A percentile compares a stretch with the other conserved stretches of the same genome.
These are phyloP conservation scores for Brienomyrus brachyistius DNA, from an alignment of 2,113 vertebrate genomes.

Conservation along the genomic window DNA sequence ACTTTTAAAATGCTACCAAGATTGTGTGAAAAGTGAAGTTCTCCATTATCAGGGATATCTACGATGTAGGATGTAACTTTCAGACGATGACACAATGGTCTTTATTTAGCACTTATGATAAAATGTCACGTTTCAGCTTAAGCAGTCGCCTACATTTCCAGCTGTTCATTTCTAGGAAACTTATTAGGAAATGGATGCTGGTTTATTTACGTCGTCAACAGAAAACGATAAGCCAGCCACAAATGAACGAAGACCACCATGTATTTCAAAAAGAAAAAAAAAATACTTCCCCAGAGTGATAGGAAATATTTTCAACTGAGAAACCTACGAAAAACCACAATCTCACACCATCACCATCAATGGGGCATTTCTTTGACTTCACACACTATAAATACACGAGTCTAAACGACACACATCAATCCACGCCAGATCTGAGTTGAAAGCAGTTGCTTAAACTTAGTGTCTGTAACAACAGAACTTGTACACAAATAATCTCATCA, in stretches of 20 bases:
- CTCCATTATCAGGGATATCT: background rate
- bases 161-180: constrained; percentile 1
- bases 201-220: background rate
- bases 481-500: background rate
- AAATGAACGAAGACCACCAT: background rate
- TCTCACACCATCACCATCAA: background rate
- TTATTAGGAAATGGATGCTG: background rate
- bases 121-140: background rate
- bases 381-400: constrained; percentile 17
- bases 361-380: constrained; percentile 20
- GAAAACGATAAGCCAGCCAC: background rate
- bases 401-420: background rate
- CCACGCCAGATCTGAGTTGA: background rate
- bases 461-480: background rate
- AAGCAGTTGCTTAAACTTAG: background rate
- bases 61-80: background rate
- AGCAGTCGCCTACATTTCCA: background rate
- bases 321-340: constrained; percentile 10
- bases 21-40: background rate
- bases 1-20: background rate
- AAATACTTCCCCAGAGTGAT: constrained; percentile 6
- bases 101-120: background rate
- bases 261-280: background rate
- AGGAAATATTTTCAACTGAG: constrained; percentile 9
- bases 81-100: background rate